These are phyloP conservation scores for Mythimna loreyi DNA, from an alignment of 2,888 invertebrate genomes.

Conservation along the genomic window DNA sequence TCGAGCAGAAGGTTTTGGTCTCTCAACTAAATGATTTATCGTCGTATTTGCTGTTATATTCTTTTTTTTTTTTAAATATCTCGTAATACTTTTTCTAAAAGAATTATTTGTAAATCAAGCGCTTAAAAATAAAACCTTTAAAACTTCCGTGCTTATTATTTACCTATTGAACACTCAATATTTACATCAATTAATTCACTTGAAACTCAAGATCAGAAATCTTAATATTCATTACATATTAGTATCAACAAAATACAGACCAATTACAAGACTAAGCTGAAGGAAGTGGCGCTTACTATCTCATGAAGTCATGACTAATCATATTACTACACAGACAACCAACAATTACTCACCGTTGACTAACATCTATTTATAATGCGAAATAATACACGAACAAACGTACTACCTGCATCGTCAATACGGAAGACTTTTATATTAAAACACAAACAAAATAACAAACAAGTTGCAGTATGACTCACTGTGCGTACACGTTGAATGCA, in stretches of 20 bases:
- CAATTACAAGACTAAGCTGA: neutral
- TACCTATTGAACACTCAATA: too few relatives aligned
- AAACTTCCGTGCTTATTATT: accelerated
- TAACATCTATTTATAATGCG: constrained; percentile 40
- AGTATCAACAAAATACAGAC: neutral
- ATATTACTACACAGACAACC: constrained; percentile 2
- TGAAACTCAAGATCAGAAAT: neutral
- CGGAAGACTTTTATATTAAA: constrained; percentile 52
- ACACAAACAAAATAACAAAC: constrained; percentile 52
- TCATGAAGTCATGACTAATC: constrained; percentile 23
- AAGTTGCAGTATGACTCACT: constrained; percentile 43
- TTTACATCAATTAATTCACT: too few relatives aligned
- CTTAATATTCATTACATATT: neutral
- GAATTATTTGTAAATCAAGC: too few relatives aligned
- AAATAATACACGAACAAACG: constrained; percentile 34
- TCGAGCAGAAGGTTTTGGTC: too few relatives aligned
- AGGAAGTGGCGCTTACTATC: constrained; percentile 3
- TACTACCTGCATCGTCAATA: constrained; percentile 41
- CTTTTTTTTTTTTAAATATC: neutral
- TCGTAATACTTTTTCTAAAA: too few relatives aligned
- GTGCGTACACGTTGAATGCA: constrained; percentile 26
- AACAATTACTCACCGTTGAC: constrained; percentile 37
- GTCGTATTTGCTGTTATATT: neutral
- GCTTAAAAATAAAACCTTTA: neutral
- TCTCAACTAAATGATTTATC: neutral